A percentile compares a stretch with the other conserved stretches of the same genome.
These are phyloP conservation scores for Crypturellus undulatus DNA, from an alignment of 2,113 vertebrate species.

Conservation along the genomic window DNA sequence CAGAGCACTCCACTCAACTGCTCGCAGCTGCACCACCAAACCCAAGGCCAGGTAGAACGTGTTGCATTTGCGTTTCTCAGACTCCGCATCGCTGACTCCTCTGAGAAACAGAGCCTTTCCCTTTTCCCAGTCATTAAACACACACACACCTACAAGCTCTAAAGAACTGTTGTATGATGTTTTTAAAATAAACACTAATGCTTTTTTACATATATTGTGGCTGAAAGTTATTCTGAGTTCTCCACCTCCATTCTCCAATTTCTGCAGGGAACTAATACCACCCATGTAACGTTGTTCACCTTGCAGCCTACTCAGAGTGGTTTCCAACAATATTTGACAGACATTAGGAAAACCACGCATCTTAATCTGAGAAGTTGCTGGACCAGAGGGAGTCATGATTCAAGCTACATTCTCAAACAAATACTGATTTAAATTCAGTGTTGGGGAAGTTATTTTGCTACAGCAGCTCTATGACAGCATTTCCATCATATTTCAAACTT, in stretches of 20 bases:
- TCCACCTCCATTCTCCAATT: background rate
- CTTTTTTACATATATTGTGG: constrained; percentile 47
- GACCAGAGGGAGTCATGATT: constrained; percentile 18
- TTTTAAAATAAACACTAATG: constrained; percentile 65
- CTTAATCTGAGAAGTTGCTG: constrained; percentile 40
- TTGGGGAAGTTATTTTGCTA: constrained; percentile 10
- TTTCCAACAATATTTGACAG: constrained; percentile 46
- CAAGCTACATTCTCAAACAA: background rate
- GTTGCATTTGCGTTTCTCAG: constrained; percentile 17
- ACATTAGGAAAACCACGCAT: constrained; percentile 46
- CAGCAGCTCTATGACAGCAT: background rate
- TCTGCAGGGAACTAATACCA: constrained; percentile 51
- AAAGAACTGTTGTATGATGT: constrained; percentile 51
- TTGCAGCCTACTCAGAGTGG: background rate
- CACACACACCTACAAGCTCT: constrained; percentile 4
- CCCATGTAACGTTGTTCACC: constrained; percentile 57
- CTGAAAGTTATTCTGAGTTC: constrained; percentile 52
- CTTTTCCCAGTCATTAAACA: constrained; percentile 41
- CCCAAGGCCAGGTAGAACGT: background rate
- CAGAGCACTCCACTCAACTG: background rate
- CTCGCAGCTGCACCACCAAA: background rate
- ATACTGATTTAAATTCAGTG: background rate
- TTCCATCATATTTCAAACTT: constrained; percentile 1
- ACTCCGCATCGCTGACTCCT: background rate
- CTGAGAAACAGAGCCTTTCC: constrained; percentile 41